Evolutionary conservation across 2,888 invertebrate genomes (phyloP).

Genomic region (Nymphalis polychloros): DNA sequence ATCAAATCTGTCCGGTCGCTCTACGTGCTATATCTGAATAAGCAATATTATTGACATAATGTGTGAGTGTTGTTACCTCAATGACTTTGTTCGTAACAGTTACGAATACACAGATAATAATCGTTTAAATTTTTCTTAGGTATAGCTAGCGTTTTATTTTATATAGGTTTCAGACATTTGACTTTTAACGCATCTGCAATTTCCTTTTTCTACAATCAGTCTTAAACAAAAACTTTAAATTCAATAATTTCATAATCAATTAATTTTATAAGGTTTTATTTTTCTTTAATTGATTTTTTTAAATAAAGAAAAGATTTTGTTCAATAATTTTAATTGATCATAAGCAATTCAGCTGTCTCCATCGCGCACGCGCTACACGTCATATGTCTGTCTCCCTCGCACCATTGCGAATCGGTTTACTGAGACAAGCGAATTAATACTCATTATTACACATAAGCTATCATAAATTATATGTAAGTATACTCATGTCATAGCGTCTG

Average conservation of each 20-base stretch:
- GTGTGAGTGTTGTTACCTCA: neutral
- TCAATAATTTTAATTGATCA: too few species aligned
- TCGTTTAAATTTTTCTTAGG: slow-evolving; percentile 11
- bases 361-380: slow-evolving; percentile 20
- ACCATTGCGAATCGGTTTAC: neutral
- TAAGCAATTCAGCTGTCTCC: too few species aligned
- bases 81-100: neutral
- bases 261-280: too few species aligned
- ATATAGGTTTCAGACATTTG: slow-evolving; percentile 15
- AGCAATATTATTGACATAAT: neutral
- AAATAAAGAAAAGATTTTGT: too few species aligned
- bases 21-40: neutral
- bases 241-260: neutral
- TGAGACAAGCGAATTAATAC: slow-evolving; percentile 9
- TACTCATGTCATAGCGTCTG: neutral
- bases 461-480: neutral
- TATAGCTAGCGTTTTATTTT: slow-evolving; percentile 10
- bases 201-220: neutral
- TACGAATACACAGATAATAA: slow-evolving; percentile 8
- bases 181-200: slow-evolving; percentile 1
- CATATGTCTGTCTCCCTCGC: slow-evolving; percentile 22
- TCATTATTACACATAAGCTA: slow-evolving; percentile 1
- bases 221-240: neutral
- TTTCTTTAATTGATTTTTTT: too few species aligned
- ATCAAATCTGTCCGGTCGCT: slow-evolving; percentile 10